Evolutionary conservation across 1,140 invertebrate genomes (phyloP).

Genomic region (Psix sp.): DNA sequence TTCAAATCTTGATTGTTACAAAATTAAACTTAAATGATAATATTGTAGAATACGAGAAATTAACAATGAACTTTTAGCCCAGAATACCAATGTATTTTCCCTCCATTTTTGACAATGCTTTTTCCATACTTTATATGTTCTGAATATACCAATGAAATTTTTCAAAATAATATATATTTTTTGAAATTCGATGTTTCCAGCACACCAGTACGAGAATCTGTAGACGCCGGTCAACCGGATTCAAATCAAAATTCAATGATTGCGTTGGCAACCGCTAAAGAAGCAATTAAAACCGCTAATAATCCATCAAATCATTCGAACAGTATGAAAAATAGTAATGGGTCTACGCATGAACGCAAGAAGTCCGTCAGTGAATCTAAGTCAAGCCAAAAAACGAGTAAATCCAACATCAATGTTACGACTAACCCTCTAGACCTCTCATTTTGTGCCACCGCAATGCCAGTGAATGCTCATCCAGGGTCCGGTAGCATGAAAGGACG

Average conservation of each 20-base stretch:
- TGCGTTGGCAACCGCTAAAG: conserved; percentile 64
- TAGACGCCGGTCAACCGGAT: conserved; percentile 74
- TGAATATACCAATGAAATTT: too few species aligned
- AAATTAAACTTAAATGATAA: too few species aligned
- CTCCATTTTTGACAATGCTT: too few species aligned
- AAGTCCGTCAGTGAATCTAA: conserved; percentile 50
- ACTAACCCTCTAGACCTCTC: conserved; percentile 80
- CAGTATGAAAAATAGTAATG: conserved; percentile 37
- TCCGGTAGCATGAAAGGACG: conserved; percentile 61
- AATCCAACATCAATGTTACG: conserved; percentile 80
- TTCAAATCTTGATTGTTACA: too few species aligned
- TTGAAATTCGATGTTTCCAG: conserved; percentile 50
- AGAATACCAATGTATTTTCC: too few species aligned
- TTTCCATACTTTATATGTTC: too few species aligned
- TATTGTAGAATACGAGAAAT: too few species aligned
- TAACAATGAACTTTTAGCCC: too few species aligned
- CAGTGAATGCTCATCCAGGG: conserved; percentile 51
- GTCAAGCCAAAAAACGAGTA: conserved; percentile 55
- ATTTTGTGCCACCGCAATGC: conserved; percentile 62
- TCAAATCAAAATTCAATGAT: conserved; percentile 65
- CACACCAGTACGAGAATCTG: conserved; percentile 74
- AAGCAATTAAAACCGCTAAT: conserved; percentile 43
- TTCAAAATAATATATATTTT: conserved; percentile 6
- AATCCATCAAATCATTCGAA: conserved; percentile 41
- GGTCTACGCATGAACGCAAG: conserved; percentile 40